These are phyloP conservation scores for Mongoloraphidia duomilia DNA, from an alignment of 2,888 invertebrate genomes.

Conservation along the genomic window DNA sequence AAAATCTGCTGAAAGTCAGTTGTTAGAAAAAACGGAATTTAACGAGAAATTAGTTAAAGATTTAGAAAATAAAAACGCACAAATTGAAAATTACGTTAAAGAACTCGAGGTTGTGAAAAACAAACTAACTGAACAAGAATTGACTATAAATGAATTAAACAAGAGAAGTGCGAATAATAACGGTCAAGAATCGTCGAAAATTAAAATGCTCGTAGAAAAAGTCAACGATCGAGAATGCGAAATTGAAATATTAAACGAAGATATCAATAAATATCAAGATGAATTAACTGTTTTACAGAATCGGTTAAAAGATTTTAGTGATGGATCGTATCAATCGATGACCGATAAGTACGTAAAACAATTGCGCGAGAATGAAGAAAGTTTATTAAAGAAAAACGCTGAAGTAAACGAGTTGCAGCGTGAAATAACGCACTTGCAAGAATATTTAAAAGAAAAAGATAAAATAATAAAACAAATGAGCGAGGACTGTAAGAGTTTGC, in stretches of 20 bases:
- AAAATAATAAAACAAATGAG: conserved; percentile 42
- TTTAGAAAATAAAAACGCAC: conserved; percentile 9
- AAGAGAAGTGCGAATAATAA: conserved; percentile 21
- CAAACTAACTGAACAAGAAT: conserved; percentile 12
- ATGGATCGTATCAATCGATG: conserved; percentile 12
- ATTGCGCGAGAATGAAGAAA: conserved; percentile 27
- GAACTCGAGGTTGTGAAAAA: conserved; percentile 14
- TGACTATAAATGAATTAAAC: conserved; percentile 21
- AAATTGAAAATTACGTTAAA: conserved; percentile 14
- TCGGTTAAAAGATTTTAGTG: conserved; percentile 23
- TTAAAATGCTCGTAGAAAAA: conserved; percentile 31
- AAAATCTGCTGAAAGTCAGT: background rate
- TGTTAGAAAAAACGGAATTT: conserved; percentile 26
- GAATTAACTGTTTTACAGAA: conserved; percentile 35
- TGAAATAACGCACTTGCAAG: conserved; percentile 40
- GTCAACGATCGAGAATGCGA: conserved; percentile 38
- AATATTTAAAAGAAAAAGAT: conserved; percentile 42
- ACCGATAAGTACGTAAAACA: conserved; percentile 12
- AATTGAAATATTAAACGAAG: conserved; percentile 38
- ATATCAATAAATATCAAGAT: conserved; percentile 34
- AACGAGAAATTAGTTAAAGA: conserved; percentile 19
- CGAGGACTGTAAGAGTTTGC: conserved; percentile 37
- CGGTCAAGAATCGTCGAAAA: conserved; percentile 21
- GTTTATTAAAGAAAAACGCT: conserved; percentile 27
- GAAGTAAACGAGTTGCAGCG: conserved; percentile 30